phyloP scores from a whole-genome alignment of 2,888 invertebrate species.

The Megaustenia siamemsis region DNA sequence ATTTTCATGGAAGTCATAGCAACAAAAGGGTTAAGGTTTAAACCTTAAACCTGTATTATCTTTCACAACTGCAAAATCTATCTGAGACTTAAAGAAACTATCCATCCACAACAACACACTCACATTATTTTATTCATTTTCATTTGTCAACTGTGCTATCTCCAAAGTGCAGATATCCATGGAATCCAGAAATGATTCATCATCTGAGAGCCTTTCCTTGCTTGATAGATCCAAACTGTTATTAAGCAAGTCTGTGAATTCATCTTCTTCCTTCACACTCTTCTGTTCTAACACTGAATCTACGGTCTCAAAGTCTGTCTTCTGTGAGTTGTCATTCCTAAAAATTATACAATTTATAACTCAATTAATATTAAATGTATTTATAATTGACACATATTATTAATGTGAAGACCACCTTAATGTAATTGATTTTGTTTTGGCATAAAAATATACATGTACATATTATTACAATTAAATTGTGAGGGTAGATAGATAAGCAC shows the following conservation, averaged over 20 bases:
- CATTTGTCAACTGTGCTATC: constrained; percentile 54
- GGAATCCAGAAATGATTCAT: constrained; percentile 76
- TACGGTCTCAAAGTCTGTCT: background rate
- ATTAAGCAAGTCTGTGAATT: constrained; percentile 9
- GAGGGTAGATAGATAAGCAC: no score
- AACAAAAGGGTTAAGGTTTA: no score
- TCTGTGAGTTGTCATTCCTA: background rate
- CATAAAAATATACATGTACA: no score
- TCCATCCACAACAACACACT: background rate
- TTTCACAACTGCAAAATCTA: no score
- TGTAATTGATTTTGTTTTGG: no score
- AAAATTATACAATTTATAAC: background rate
- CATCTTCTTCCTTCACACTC: background rate
- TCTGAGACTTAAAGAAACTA: no score
- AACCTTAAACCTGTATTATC: no score
- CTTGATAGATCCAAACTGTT: constrained; percentile 59
- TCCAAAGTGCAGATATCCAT: constrained; percentile 76
- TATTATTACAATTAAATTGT: no score
- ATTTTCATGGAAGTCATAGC: no score
- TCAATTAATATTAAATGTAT: background rate
- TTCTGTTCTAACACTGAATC: background rate
- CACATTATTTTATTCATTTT: constrained; percentile 11
- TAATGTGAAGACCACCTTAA: no score
- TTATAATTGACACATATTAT: no score
- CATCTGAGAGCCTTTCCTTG: constrained; percentile 50